phyloP scores from a whole-genome alignment of 2,888 invertebrate species.

The Brachyptera risi region DNA sequence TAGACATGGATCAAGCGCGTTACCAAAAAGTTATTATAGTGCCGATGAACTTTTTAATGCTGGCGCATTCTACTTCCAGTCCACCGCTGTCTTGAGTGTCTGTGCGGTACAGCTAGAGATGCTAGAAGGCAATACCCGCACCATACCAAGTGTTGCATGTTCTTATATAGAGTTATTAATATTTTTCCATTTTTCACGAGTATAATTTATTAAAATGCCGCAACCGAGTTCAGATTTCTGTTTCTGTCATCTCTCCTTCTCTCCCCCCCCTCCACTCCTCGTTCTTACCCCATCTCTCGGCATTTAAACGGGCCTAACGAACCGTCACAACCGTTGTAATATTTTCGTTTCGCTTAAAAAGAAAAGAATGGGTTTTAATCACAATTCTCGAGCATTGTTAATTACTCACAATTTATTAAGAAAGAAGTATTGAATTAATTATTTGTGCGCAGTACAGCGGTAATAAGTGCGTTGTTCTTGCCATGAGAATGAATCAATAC shows the following conservation, averaged over 20 bases:
- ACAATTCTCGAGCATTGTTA: slow-evolving; percentile 27
- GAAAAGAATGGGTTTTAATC: slow-evolving; percentile 21
- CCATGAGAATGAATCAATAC: slow-evolving; percentile 29
- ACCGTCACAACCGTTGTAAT: slow-evolving; percentile 17
- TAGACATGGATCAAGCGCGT: too few species aligned
- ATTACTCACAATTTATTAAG: slow-evolving; percentile 32
- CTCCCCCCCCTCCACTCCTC: slow-evolving; percentile 26
- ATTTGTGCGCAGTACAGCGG: too few species aligned
- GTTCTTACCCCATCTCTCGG: slow-evolving; percentile 27
- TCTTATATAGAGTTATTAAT: slow-evolving; percentile 3
- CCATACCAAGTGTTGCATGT: too few species aligned
- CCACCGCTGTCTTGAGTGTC: too few species aligned
- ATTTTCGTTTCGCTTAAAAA: slow-evolving; percentile 21
- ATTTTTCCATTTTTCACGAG: slow-evolving; percentile 15
- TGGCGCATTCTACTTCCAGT: too few species aligned
- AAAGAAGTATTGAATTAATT: slow-evolving; percentile 31
- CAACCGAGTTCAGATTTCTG: slow-evolving; percentile 18
- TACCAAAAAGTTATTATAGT: too few species aligned
- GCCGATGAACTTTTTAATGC: too few species aligned
- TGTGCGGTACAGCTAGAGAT: too few species aligned
- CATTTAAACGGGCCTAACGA: slow-evolving; percentile 15
- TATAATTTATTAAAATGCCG: slow-evolving; percentile 18
- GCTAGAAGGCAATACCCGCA: too few species aligned
- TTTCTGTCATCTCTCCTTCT: slow-evolving; percentile 14
- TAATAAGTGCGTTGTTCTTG: slow-evolving; percentile 26